Conservation (phyloP, 2,113 vertebrate species). For the Pheucticus melanocephalus region DNA sequence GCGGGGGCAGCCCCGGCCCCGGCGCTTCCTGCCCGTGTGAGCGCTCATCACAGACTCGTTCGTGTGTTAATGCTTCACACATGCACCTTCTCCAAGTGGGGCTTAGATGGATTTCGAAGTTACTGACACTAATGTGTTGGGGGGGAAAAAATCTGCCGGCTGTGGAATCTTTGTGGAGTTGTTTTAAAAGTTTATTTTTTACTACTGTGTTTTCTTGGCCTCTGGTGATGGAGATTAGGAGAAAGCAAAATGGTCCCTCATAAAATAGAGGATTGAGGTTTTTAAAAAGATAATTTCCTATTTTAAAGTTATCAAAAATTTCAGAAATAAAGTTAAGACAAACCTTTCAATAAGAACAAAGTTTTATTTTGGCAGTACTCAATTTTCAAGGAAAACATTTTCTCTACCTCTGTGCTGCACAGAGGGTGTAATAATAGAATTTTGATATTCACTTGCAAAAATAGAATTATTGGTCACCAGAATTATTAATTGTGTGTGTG, state of each 20-base stretch:
- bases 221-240: not conserved
- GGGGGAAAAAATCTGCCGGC: rapidly evolving
- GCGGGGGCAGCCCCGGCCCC: not conserved
- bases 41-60: too few relatives aligned
- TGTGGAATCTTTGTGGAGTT: not conserved
- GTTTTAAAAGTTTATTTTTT: not conserved
- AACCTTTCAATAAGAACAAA: not conserved
- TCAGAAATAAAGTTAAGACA: not conserved
- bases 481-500: not conserved
- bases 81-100: rapidly evolving
- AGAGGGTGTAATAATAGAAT: not conserved
- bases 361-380: not conserved
- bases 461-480: not conserved
- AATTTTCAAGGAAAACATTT: not conserved
- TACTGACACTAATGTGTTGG: not conserved
- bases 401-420: not conserved
- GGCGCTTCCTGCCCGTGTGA: not conserved
- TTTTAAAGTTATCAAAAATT: not conserved
- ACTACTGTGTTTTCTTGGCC: rapidly evolving
- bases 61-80: rapidly evolving
- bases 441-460: not conserved
- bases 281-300: not conserved
- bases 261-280: not conserved
- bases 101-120: not conserved
- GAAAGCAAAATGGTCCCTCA: not conserved